Evolutionary conservation across 2,888 invertebrate species (phyloP), one percentile per base, ranked within the genome.

Genomic region (Belgica antarctica): DNA sequence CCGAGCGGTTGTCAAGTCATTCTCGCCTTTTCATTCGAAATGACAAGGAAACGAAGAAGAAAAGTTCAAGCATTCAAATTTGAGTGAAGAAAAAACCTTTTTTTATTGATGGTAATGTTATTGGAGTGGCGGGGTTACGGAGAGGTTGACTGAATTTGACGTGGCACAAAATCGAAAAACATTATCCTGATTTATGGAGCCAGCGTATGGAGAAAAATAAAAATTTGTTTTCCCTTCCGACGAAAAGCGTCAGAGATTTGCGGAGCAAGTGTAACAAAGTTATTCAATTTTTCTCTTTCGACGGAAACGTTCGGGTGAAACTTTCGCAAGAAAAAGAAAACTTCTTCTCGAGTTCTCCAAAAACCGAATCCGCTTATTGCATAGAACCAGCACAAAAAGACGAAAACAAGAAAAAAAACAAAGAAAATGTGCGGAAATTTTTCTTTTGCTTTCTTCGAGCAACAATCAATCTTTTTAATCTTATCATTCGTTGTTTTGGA

Each of bases 401-500:
- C 8, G 34, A 62, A 62, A 24, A 15, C 19, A 57, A 57, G 22
- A 57, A 57, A 3, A 57, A 62, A 27, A 62, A 22, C 34, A 22
- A 62, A 62, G 27, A 62, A 27, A 28, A 62, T 62, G 28, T 62
- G 62, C 34, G 31, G 36, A 63, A 63, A 19, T 65, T 46, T 47
- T 46, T 65, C 15, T 62, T 62, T 27, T 19, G 28, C n/a, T 62
- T 19, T 62, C 22, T 1, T 62, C 46, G 28, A 17, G 28, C n/a
- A 68, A 57, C 68, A 68, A 68, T 68, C 68, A 68, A 68, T 68
- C 68, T 68, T 68, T 66, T 68, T 68, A 68, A 68, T 68, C 68
- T 68, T 57, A 68, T 68, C 68, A 68, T 68, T 57, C 34, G 68
- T 68, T 68, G 68, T 68, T 68, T 52, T 68, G 68, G 22, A 66